A percentile compares a stretch with the other conserved stretches of the same genome.
Conservation (phyloP, 2,113 vertebrate genomes). For the Speoplatyrhinus poulsoni region DNA sequence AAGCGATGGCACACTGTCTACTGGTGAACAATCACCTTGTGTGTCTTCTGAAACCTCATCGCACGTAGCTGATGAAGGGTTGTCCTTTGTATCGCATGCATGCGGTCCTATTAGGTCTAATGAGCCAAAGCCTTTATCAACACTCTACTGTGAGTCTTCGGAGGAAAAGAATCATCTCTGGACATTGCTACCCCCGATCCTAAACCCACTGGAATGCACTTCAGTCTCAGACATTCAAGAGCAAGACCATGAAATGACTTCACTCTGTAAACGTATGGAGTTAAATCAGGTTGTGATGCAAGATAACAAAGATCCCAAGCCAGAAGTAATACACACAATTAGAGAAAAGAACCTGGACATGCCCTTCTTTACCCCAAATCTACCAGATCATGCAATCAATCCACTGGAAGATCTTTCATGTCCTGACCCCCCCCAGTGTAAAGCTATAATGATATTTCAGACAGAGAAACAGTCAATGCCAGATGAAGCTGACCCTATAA, state of each 20-base stretch:
- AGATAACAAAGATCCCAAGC: background rate
- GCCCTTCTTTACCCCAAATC: background rate
- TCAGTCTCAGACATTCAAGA: background rate
- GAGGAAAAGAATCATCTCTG: constrained; percentile 1
- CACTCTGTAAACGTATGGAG: background rate
- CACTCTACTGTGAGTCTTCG: constrained; percentile 5
- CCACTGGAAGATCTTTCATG: background rate
- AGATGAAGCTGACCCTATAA: no score
- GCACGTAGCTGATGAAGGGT: constrained; percentile 7
- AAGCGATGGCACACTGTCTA: constrained; percentile 39
- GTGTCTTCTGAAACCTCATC: constrained; percentile 17
- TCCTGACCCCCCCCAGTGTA: background rate
- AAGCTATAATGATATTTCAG: background rate
- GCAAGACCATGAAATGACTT: background rate
- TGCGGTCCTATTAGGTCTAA: background rate
- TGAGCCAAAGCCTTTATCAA: background rate
- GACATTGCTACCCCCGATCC: background rate
- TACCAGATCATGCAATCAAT: background rate
- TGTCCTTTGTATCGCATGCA: background rate
- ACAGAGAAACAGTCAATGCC: background rate
- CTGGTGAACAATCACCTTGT: constrained; percentile 36
- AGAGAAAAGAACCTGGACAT: no score
- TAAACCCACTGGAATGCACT: constrained; percentile 9
- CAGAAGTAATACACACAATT: background rate
- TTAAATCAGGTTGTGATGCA: background rate